These are phyloP conservation scores for Drosophila dunni DNA, from an alignment of 1,140 invertebrate species.

Conservation along the genomic window DNA sequence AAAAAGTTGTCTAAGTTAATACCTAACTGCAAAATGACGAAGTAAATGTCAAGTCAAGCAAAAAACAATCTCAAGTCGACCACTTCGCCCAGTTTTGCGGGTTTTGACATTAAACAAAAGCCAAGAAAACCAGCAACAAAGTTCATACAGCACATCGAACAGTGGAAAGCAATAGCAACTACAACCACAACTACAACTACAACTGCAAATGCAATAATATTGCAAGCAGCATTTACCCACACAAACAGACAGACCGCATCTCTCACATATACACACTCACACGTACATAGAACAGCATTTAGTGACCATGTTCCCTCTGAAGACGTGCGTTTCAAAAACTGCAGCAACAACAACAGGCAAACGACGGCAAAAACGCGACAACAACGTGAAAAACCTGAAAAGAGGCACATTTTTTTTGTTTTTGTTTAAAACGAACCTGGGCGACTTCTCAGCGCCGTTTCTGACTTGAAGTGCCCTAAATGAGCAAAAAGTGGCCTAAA, in stretches of 20 bases:
- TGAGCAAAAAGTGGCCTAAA: conserved; percentile 18
- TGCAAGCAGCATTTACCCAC: conserved; percentile 52
- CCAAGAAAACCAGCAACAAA: conserved; percentile 51
- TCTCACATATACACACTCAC: conserved; percentile 7
- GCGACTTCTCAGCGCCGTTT: conserved; percentile 29
- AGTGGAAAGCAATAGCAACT: conserved; percentile 49
- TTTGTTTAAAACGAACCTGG: conserved; percentile 47
- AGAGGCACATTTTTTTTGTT: conserved; percentile 72
- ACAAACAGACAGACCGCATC: conserved; percentile 3
- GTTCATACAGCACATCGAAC: conserved; percentile 68
- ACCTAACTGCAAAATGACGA: conserved; percentile 51
- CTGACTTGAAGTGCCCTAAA: conserved; percentile 55
- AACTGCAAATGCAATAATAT: conserved; percentile 67
- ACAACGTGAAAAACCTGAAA: conserved; percentile 79
- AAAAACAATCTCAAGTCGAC: conserved; percentile 12
- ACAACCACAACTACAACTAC: conserved; percentile 38
- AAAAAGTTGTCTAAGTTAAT: conserved; percentile 35
- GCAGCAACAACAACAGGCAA: conserved; percentile 50
- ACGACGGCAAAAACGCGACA: conserved; percentile 54
- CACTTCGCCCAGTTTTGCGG: conserved; percentile 57
- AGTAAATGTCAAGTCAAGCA: conserved; percentile 67
- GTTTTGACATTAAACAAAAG: conserved; percentile 56
- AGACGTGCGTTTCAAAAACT: conserved; percentile 73
- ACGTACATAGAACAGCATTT: conserved; percentile 41
- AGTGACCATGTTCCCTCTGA: conserved; percentile 55